Conservation (phyloP, 2,888 invertebrate species). For the Hirtodrosophila histrioides region DNA sequence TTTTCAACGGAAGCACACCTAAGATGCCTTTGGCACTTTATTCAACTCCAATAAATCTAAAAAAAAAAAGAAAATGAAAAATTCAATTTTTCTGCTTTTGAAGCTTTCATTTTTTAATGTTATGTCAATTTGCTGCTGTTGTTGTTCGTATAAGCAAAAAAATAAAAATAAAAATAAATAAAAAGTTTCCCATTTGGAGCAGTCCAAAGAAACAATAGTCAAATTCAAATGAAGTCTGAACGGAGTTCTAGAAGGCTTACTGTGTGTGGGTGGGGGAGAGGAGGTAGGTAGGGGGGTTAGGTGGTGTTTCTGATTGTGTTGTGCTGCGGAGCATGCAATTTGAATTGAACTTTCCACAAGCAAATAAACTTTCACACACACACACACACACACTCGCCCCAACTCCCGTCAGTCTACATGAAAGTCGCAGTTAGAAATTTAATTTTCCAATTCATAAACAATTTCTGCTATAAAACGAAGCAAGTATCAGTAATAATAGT, state of each 20-base stretch:
- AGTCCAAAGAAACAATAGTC: constrained; percentile 45
- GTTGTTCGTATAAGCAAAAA: not conserved
- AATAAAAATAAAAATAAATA: not conserved
- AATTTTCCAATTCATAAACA: constrained; percentile 78
- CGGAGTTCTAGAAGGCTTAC: constrained; percentile 6
- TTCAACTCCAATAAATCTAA: not conserved
- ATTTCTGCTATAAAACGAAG: constrained; percentile 70
- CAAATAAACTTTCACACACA: constrained; percentile 62
- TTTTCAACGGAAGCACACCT: no score
- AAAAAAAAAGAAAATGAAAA: not conserved
- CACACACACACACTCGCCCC: constrained; percentile 15
- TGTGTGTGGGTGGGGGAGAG: not conserved
- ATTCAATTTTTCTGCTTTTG: not conserved
- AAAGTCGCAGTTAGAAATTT: constrained; percentile 60
- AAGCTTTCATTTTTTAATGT: constrained; percentile 6
- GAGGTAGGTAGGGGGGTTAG: no score
- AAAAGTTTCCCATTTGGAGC: constrained; percentile 11
- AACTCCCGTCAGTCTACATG: not conserved
- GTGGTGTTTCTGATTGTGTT: constrained; percentile 46
- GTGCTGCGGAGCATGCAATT: constrained; percentile 74
- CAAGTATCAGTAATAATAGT: constrained; percentile 69
- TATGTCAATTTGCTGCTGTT: constrained; percentile 8
- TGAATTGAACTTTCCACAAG: constrained; percentile 73
- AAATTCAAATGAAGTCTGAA: constrained; percentile 44
- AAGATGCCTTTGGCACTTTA: not conserved